These are phyloP conservation scores for Ceratina australensis DNA, from an alignment of 1,140 invertebrate genomes.

Conservation along the genomic window DNA sequence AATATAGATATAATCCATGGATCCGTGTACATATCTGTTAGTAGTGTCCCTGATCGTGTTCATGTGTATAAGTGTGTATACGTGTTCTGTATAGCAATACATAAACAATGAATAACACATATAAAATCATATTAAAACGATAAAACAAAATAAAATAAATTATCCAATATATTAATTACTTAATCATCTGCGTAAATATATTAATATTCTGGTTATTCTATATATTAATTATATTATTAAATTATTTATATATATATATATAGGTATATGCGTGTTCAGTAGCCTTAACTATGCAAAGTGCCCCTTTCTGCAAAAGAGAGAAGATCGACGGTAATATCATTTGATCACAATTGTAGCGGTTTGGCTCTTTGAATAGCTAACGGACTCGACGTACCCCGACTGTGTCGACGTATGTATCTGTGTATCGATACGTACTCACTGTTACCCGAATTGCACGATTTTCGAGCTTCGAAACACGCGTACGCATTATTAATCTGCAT, in stretches of 20 bases:
- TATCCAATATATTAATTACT: conserved; percentile 77
- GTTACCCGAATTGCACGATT: conserved; percentile 1
- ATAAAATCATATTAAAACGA: conserved; percentile 80
- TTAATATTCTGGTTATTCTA: conserved; percentile 75
- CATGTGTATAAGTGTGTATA: conserved; percentile 35
- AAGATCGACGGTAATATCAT: conserved; percentile 75
- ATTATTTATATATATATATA: conserved; percentile 48
- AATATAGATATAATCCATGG: conserved; percentile 1
- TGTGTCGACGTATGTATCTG: conserved; percentile 8
- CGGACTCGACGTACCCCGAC: conserved; percentile 63
- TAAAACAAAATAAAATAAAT: conserved; percentile 80
- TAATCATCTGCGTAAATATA: conserved; percentile 77
- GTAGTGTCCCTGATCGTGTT: conserved; percentile 26
- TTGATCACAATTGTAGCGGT: conserved; percentile 68
- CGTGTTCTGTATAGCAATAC: conserved; percentile 57
- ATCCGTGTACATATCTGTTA: neutral
- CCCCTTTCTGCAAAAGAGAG: conserved; percentile 64
- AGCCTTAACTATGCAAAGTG: conserved; percentile 76
- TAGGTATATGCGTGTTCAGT: conserved; percentile 66
- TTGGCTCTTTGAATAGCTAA: conserved; percentile 78
- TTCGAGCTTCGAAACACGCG: conserved; percentile 15
- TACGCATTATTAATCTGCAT: neutral
- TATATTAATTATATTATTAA: conserved; percentile 43
- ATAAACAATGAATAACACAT: conserved; percentile 78
- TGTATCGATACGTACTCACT: no score